phyloP scores from a whole-genome alignment of 2,888 invertebrate species.

The Gastracanthus pulcherrimus region DNA sequence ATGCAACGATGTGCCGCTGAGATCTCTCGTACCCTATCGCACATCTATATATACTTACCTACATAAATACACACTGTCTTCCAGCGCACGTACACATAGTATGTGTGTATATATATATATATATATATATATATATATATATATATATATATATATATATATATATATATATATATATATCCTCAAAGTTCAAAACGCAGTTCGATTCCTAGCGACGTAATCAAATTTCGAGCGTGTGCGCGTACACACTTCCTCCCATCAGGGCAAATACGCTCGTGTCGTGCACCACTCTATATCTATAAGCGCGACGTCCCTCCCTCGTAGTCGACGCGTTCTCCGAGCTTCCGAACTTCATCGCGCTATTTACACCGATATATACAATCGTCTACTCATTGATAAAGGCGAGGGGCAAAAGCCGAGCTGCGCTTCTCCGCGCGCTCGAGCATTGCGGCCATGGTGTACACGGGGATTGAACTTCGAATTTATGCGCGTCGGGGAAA shows the following conservation, averaged over 20 bases:
- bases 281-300: not conserved
- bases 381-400: slow-evolving; percentile 56
- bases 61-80: no score
- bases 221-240: slow-evolving; percentile 54
- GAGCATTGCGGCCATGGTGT: not conserved
- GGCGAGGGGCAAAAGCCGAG: not conserved
- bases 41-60: no score
- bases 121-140: not conserved
- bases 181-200: slow-evolving; percentile 50
- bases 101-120: not conserved
- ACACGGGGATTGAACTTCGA: not conserved
- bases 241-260: slow-evolving; percentile 24
- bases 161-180: not conserved
- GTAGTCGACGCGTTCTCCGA: no score
- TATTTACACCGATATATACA: slow-evolving; percentile 57
- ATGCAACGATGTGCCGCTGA: not conserved
- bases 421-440: not conserved
- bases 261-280: not conserved
- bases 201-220: slow-evolving; percentile 57
- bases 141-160: not conserved
- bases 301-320: no score
- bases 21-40: not conserved
- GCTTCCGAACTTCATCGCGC: slow-evolving; percentile 44
- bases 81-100: not conserved
- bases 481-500: not conserved